These are phyloP conservation scores for Osedax fenrisi DNA, from an alignment of 2,888 invertebrate species.

Conservation along the genomic window DNA sequence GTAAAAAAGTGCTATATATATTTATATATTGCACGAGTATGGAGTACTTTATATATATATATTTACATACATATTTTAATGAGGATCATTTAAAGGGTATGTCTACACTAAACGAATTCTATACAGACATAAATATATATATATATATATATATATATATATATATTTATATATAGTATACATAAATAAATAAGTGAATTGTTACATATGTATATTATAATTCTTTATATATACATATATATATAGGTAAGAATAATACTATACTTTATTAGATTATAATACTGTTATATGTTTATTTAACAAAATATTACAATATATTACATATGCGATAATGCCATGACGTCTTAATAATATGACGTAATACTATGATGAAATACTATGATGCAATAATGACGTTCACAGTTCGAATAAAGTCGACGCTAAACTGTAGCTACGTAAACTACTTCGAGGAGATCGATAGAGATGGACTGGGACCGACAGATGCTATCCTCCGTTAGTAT, in stretches of 20 bases:
- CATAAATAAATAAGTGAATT: neutral
- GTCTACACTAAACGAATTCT: neutral
- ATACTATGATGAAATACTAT: too few species aligned
- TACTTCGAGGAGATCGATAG: constrained; percentile 34
- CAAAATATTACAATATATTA: too few species aligned
- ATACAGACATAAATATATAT: neutral
- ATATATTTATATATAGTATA: too few species aligned
- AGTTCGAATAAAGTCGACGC: constrained; percentile 17
- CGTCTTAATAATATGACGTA: too few species aligned
- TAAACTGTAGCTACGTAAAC: constrained; percentile 33
- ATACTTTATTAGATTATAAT: too few species aligned
- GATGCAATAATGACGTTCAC: too few species aligned
- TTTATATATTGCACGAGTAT: too few species aligned
- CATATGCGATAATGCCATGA: too few species aligned
- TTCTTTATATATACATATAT: too few species aligned
- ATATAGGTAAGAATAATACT: neutral
- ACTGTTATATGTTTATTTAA: too few species aligned
- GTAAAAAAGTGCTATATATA: neutral
- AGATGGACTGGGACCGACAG: constrained; percentile 35
- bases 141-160: neutral
- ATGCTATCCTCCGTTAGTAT: constrained; percentile 35
- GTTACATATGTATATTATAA: neutral
- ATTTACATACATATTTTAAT: neutral
- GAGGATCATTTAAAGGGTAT: neutral
- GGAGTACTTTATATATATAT: neutral